Percentiles rank a stretch among this genome's conserved stretches.
Evolutionary conservation across 2,888 invertebrate genomes (phyloP).

Genomic region (Mycalesis mineus): DNA sequence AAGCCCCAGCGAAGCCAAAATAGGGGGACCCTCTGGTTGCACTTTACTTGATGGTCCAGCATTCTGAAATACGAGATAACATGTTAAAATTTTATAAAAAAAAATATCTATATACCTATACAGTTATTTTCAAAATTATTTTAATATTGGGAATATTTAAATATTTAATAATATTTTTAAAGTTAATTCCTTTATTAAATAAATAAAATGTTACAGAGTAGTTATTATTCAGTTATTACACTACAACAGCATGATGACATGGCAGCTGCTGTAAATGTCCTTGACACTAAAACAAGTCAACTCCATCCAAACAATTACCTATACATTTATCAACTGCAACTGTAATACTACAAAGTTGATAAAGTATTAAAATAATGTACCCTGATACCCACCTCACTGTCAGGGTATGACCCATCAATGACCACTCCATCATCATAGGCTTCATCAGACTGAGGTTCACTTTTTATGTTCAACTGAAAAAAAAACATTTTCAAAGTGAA

Average conservation of each 20-base stretch:
- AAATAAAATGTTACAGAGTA: background rate
- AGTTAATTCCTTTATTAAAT: background rate
- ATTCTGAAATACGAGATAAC: conserved; percentile 53
- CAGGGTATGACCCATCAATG: conserved; percentile 71
- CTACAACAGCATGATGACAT: conserved; percentile 25
- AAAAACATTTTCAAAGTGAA: conserved; percentile 42
- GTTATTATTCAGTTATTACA: background rate
- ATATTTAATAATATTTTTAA: background rate
- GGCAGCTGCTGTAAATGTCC: conserved; percentile 51
- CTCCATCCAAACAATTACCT: conserved; percentile 17
- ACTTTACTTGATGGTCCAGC: conserved; percentile 50
- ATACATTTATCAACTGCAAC: conserved; percentile 6
- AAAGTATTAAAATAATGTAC: background rate
- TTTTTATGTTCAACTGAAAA: conserved; percentile 78
- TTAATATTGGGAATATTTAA: background rate
- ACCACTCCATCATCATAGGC: conserved; percentile 75
- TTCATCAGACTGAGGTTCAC: conserved; percentile 77
- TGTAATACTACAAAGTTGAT: conserved; percentile 2
- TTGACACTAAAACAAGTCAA: conserved; percentile 51
- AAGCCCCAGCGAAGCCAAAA: conserved; percentile 73
- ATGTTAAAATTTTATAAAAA: background rate
- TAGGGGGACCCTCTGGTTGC: conserved; percentile 73
- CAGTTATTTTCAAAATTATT: background rate
- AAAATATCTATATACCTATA: background rate
- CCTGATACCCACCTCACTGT: conserved; percentile 60